Evolutionary conservation across 1,140 invertebrate species (phyloP), one percentile per base, ranked within the genome.

Genomic region (Parapsyche elsis): DNA sequence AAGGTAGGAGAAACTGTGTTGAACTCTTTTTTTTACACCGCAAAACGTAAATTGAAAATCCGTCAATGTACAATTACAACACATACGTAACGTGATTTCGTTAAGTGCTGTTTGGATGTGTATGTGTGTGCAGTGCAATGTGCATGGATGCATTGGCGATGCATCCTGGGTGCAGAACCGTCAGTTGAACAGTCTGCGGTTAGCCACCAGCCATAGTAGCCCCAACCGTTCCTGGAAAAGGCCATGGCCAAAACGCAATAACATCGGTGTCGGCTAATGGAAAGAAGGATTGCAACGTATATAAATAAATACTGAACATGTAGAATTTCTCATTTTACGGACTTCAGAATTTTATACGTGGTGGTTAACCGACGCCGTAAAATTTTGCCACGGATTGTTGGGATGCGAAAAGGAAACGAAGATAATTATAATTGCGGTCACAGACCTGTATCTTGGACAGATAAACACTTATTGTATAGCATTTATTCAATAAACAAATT

Each of bases 181-280:
- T 46, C 9, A 57, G 73, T 30, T 75, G 73, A 57, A 75, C 45
- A 46, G 73, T 75, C 73, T 75, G 73, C 73, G 73, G 73, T 75
- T 75, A 75, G 49, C 73, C 73, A 21, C 70, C 9, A n/a, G 70
- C 24, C 26, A 45, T 16, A 44, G 45, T 16, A 46, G 5, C n/a
- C 57, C n/a, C 1, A 19, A 21, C 57, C 73, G 16, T 75, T 75
- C 73, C 73, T 75, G 73, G 73, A 75, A 75, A 75, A 53, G 71
- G 19, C 57, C 57, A 19, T 16, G 57, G 9, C 10, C 9, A 9
- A 61, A 16, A 26, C 67, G 24, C 67, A 10, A 44, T 71, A 38
- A 0, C 24, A 71, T 71, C 67, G 5, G 30, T 4, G 30, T 38
- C n/a, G n/a, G n/a, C n/a, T n/a, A n/a, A n/a, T n/a, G n/a, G n/a